Conservation (phyloP, 2,888 invertebrate genomes). For the Lepidochitona cinerea region DNA sequence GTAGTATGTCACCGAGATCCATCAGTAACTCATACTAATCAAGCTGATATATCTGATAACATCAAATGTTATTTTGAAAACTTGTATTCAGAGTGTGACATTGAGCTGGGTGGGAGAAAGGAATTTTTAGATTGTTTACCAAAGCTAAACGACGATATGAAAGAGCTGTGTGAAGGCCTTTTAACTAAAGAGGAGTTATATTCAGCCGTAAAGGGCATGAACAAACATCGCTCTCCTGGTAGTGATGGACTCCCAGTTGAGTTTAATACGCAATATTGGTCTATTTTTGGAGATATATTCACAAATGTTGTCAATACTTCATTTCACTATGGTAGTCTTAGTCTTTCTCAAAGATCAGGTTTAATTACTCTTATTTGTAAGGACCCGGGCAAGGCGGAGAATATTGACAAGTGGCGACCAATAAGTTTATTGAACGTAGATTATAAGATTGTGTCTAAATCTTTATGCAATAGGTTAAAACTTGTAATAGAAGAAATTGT, state of each 20-base stretch:
- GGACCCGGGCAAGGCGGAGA: no score
- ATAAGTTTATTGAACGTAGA: no score
- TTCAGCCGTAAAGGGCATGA: neutral
- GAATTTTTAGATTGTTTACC: neutral
- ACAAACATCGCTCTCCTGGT: neutral
- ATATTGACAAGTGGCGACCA: no score
- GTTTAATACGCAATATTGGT: neutral
- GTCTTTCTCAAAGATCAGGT: no score
- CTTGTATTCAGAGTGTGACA: neutral
- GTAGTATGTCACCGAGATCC: neutral
- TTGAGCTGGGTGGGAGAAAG: neutral
- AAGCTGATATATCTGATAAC: neutral
- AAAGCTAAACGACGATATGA: neutral
- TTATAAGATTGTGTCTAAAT: no score
- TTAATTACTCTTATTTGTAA: no score
- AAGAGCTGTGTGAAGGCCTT: neutral
- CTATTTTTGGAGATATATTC: no score
- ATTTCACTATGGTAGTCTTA: no score
- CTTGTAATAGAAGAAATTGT: no score
- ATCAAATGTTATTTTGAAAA: neutral
- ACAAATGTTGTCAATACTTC: no score
- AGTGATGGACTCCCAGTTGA: neutral
- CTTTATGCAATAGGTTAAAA: no score
- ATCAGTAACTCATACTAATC: neutral
- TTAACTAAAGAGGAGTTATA: neutral